phyloP scores from a whole-genome alignment of 2,888 invertebrate genomes.

The Acanthosepion pharaonis region DNA sequence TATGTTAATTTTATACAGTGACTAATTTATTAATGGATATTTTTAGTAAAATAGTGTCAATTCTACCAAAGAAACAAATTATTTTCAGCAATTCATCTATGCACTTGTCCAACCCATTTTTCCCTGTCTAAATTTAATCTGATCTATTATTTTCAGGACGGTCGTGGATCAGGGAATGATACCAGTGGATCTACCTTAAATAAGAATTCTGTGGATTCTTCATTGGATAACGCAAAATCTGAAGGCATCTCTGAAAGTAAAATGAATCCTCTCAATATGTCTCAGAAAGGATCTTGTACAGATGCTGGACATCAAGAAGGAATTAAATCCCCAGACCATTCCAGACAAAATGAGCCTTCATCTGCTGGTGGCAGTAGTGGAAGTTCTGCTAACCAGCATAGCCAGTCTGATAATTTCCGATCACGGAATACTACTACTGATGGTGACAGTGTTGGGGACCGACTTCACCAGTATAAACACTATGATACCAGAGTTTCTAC shows the following conservation, averaged over 20 bases:
- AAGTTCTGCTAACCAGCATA: neutral
- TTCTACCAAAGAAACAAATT: no score
- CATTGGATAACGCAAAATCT: neutral
- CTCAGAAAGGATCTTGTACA: conserved; percentile 5
- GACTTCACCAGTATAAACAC: conserved; percentile 33
- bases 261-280: neutral
- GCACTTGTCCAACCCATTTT: no score
- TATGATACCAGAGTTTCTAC: neutral
- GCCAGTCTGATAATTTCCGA: neutral
- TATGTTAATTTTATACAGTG: no score
- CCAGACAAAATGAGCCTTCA: neutral
- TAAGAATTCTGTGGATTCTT: neutral
- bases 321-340: neutral
- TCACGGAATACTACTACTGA: conserved; percentile 11
- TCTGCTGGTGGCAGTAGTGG: neutral
- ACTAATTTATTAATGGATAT: no score
- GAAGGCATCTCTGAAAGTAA: neutral
- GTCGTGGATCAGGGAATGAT: conserved; percentile 22
- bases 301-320: neutral
- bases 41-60: no score
- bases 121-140: neutral
- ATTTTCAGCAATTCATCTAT: no score
- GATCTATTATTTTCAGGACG: neutral
- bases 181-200: conserved; percentile 33
- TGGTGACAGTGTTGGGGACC: conserved; percentile 20